Evolutionary conservation across 2,113 vertebrate genomes (phyloP).

Genomic region (Circaetus gallicus): DNA sequence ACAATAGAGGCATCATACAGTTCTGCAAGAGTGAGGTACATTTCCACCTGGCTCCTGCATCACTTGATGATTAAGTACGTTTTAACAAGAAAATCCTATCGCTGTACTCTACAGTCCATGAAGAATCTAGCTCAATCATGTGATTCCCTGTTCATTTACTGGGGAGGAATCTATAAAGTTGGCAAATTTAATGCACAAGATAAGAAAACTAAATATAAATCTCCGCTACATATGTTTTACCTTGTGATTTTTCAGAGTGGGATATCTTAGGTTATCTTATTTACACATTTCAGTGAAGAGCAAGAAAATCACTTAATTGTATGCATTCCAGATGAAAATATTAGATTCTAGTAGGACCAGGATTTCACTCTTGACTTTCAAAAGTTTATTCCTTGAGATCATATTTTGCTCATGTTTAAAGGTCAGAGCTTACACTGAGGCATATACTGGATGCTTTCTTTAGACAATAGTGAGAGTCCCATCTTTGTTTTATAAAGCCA

Average conservation of each 20-base stretch:
- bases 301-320: background rate
- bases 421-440: background rate
- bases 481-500: background rate
- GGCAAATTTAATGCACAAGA: background rate
- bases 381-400: background rate
- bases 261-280: background rate
- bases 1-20: background rate
- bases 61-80: background rate
- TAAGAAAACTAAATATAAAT: background rate
- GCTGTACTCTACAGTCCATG: background rate
- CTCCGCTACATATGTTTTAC: background rate
- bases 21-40: background rate
- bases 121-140: background rate
- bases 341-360: background rate
- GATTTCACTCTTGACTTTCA: background rate
- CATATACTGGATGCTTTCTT: background rate
- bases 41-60: background rate
- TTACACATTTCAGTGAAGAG: background rate
- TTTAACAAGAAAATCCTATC: background rate
- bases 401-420: background rate
- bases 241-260: background rate
- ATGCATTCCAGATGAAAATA: background rate
- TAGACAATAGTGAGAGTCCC: rapidly evolving
- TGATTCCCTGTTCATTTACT: background rate
- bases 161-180: rapidly evolving